These are phyloP conservation scores for Acipenser transmontanus DNA, from an alignment of 2,797 vertebrate genomes.

Conservation along the genomic window DNA sequence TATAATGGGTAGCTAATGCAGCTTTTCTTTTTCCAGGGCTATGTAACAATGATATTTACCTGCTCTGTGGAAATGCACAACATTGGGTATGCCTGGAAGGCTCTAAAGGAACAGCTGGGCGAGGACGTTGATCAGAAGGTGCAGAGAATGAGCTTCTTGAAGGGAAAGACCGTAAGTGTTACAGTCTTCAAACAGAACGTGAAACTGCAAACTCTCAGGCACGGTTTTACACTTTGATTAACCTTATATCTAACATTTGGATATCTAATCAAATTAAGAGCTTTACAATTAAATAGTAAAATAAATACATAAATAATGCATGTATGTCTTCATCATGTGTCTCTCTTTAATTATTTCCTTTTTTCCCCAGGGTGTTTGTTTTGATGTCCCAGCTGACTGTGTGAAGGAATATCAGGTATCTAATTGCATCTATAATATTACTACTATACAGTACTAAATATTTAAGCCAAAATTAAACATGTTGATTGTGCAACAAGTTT, in stretches of 20 bases:
- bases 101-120: conserved; percentile 85
- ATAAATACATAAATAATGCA: too few species aligned
- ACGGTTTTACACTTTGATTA: too few species aligned
- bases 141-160: conserved; percentile 79
- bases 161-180: conserved; percentile 73
- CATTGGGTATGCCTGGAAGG: conserved; percentile 79
- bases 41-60: conserved; percentile 71
- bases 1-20: too few species aligned
- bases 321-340: neutral
- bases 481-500: too few species aligned
- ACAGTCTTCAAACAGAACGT: neutral
- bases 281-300: too few species aligned
- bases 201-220: too few species aligned
- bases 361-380: conserved; percentile 80
- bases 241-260: too few species aligned
- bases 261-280: too few species aligned
- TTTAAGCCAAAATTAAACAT: too few species aligned
- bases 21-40: conserved; percentile 62
- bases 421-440: neutral
- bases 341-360: neutral
- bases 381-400: conserved; percentile 75
- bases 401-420: conserved; percentile 80
- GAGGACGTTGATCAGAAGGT: conserved; percentile 73
- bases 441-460: too few species aligned
- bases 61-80: conserved; percentile 82